phyloP scores from a whole-genome alignment of 2,113 vertebrate species.

The Alectura lathami region DNA sequence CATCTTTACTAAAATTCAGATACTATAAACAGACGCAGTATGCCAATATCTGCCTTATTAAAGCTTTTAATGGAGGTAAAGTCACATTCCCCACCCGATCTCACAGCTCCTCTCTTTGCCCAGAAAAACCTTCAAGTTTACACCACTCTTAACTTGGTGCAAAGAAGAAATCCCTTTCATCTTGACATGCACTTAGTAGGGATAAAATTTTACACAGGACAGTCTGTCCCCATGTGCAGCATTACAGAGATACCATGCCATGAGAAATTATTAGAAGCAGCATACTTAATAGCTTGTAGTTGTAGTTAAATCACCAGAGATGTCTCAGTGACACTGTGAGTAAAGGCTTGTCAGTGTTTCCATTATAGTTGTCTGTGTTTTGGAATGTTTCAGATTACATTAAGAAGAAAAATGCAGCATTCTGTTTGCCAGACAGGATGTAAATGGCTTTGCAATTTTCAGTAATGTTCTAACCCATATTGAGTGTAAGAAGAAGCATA shows the following conservation, averaged over 20 bases:
- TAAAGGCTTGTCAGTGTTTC: conserved; percentile 10
- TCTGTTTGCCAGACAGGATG: background rate
- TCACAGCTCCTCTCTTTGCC: background rate
- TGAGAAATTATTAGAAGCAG: background rate
- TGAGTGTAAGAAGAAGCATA: background rate
- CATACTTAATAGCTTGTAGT: background rate
- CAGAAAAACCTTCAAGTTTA: background rate
- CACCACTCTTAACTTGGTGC: background rate
- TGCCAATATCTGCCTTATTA: background rate
- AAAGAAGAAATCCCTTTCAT: background rate
- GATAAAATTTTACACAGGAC: background rate
- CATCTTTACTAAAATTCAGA: background rate
- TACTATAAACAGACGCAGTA: background rate
- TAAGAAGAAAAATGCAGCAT: background rate
- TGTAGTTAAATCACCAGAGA: background rate
- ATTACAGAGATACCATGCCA: background rate
- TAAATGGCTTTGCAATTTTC: conserved; percentile 33
- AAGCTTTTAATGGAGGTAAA: background rate
- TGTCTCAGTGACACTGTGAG: background rate
- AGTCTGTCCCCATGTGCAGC: background rate
- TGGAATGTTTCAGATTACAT: conserved; percentile 5
- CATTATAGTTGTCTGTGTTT: background rate
- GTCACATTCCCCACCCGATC: background rate
- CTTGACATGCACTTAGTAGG: background rate
- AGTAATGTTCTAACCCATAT: background rate